Base-by-base conservation (phyloP, 1,140 invertebrate species). In the Penaeus chinensis region DNA sequence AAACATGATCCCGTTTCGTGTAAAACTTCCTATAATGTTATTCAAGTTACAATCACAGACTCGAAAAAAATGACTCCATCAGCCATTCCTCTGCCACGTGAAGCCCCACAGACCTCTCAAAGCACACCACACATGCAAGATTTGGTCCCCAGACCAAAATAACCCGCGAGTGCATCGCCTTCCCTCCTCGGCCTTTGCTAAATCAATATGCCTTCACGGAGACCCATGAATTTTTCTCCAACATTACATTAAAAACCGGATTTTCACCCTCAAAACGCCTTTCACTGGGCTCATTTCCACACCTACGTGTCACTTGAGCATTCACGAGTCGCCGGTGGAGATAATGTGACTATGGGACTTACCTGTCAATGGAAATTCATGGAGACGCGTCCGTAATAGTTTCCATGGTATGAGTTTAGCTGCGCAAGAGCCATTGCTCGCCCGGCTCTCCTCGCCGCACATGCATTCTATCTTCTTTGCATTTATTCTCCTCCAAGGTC, bases 291-390 rank as follows among this genome's bases (percentile, higher is more conserved):
- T 74, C n/a, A 27, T 74, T 74, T 74, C n/a, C 27, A 22, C 42
- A 19, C 71, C 71, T 32, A 19, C 27, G n/a, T 27, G 24, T 32
- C n/a, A 37, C 18, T 20, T 19, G 71, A 27, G 27, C 71, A 27
- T 74, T 74, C 71, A 74, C 71, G 71, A 74, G n/a, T 27, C 20
- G 27, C n/a, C 18, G 27, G 80, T 18, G 22, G 22, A 71, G 24
- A 24, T 0, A 32, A 66, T 65, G 65, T 42, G 62, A 42, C 54
- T 66, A 82, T 78, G 66, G 54, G 24, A 87, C 85, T 82, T 69
- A 87, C 85, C 80, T 87, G 85, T 87, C 80, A 87, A 87, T 87
- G 80, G 80, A 83, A 87, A 82, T 82, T 82, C 85, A 87, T 87
- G 85, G 85, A 83, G 80, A 87, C 77, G 76, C 69, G 61, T 79